These are phyloP conservation scores for Myanophis thanlyinensis DNA, from an alignment of 2,113 vertebrate species.

Conservation along the genomic window DNA sequence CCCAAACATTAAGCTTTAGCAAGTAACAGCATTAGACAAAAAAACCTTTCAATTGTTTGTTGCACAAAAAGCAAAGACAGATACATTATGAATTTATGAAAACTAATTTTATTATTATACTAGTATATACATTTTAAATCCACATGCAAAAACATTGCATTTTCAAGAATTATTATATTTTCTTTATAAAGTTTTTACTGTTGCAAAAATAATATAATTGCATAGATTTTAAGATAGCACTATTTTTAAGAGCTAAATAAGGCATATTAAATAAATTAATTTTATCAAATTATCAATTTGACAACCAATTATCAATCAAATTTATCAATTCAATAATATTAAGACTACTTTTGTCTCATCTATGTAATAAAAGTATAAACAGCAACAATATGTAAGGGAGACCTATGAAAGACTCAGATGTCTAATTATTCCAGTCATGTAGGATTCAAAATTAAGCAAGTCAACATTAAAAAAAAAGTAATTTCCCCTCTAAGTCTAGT, in stretches of 20 bases:
- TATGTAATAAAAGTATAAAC: neutral
- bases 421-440: neutral
- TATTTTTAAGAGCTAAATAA: neutral
- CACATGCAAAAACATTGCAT: neutral
- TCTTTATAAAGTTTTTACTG: constrained; percentile 19
- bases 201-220: constrained; percentile 34
- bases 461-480: neutral
- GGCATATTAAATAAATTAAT: neutral
- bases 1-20: neutral
- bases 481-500: neutral
- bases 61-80: neutral
- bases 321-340: neutral
- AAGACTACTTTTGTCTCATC: constrained; percentile 23
- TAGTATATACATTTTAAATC: constrained; percentile 4
- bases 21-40: neutral
- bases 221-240: constrained; percentile 53
- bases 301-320: neutral
- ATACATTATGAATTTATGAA: constrained; percentile 59
- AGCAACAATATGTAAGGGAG: neutral
- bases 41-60: constrained; percentile 14
- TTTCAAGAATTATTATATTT: constrained; percentile 31
- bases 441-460: neutral
- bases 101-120: constrained; percentile 8
- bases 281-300: neutral
- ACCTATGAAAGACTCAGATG: neutral